phyloP scores from a whole-genome alignment of 2,888 invertebrate species.

The Iselma pallidipennis region DNA sequence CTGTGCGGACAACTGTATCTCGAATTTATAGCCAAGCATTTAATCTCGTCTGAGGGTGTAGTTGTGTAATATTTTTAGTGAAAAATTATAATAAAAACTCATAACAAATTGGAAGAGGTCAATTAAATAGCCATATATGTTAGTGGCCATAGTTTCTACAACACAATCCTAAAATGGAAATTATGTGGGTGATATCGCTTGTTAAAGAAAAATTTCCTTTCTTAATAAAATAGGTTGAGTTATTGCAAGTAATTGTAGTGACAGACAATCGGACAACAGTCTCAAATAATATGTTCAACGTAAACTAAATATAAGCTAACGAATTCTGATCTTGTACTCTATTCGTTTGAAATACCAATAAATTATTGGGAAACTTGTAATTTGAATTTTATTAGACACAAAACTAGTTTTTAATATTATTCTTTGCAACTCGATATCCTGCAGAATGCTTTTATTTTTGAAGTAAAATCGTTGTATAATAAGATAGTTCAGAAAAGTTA shows the following conservation, averaged over 20 bases:
- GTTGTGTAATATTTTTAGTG: neutral
- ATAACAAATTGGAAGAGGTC: neutral
- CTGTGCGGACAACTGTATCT: slow-evolving; percentile 21
- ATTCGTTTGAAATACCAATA: too few relatives aligned
- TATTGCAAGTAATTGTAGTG: too few relatives aligned
- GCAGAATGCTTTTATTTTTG: neutral
- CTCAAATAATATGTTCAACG: too few relatives aligned
- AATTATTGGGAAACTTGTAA: too few relatives aligned
- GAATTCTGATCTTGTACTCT: too few relatives aligned
- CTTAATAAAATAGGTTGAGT: too few relatives aligned
- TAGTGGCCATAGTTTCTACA: neutral
- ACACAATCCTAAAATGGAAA: neutral
- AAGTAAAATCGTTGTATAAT: neutral
- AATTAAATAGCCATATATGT: neutral
- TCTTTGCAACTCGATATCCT: neutral
- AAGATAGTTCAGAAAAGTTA: neutral
- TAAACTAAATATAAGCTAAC: too few relatives aligned
- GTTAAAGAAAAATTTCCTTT: too few relatives aligned
- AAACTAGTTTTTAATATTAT: too few relatives aligned
- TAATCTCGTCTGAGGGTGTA: slow-evolving; percentile 7
- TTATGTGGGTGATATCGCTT: neutral
- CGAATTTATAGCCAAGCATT: slow-evolving; percentile 20
- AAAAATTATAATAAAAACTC: neutral
- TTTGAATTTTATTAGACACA: too few relatives aligned
- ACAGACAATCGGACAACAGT: too few relatives aligned